Evolutionary conservation across 2,797 vertebrate genomes (phyloP).

Genomic region (Okamejei kenojei): DNA sequence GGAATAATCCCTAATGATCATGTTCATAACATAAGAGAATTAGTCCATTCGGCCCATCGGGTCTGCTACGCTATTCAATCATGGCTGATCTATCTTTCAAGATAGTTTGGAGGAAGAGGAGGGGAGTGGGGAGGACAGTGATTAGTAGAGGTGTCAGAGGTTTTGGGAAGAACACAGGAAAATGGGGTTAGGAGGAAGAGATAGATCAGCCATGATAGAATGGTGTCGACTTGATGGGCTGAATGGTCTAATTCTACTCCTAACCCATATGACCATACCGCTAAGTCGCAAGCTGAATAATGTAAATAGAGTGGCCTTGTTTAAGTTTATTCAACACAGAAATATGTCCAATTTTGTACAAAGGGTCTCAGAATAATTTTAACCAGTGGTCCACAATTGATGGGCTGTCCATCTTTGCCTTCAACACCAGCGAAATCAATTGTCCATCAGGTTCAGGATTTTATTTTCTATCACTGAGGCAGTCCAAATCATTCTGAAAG

Average conservation of each 20-base stretch:
- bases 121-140: not conserved
- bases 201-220: not conserved
- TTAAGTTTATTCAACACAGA: not conserved
- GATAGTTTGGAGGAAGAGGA: no score
- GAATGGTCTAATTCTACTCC: not conserved
- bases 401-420: not conserved
- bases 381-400: not conserved
- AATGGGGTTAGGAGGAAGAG: no score
- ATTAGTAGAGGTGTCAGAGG: no score
- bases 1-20: no score
- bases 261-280: not conserved
- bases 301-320: not conserved
- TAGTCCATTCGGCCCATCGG: no score
- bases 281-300: no score
- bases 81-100: no score
- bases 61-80: no score
- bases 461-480: not conserved
- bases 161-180: no score
- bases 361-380: not conserved
- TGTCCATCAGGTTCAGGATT: not conserved
- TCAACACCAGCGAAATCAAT: no score
- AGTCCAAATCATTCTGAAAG: no score
- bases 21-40: no score
- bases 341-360: not conserved
- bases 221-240: not conserved